Conservation (phyloP, 30 jellyfish, hydroid and myxozoan species). For the Hydra vulgaris region DNA sequence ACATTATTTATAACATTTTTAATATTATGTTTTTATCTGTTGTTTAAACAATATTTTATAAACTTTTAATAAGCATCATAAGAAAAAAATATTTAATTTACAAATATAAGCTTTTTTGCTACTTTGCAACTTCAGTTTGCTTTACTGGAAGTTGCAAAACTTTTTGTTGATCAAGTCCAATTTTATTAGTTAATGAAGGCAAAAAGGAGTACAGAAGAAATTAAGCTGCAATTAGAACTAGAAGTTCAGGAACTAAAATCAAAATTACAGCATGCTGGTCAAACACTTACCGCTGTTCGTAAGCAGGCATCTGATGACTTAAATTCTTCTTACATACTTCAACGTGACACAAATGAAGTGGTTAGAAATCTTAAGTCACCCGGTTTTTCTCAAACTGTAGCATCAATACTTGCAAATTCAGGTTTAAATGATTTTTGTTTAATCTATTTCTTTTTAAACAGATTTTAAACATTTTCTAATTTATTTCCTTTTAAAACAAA, state of each 20-base stretch:
- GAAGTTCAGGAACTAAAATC: constrained; percentile 55
- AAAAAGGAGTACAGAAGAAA: constrained; percentile 33
- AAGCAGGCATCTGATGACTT: constrained; percentile 29
- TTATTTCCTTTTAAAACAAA: too few relatives aligned
- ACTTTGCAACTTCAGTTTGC: too few relatives aligned
- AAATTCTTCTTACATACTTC: background rate
- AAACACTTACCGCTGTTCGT: constrained; percentile 44
- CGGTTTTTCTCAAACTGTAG: constrained; percentile 18
- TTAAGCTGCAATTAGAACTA: constrained; percentile 14
- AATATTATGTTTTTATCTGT: too few relatives aligned
- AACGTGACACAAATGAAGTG: background rate
- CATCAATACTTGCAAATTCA: constrained; percentile 15
- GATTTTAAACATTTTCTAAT: too few relatives aligned
- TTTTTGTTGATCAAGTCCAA: too few relatives aligned
- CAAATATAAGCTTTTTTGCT: too few relatives aligned
- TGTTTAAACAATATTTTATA: too few relatives aligned
- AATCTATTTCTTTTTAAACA: too few relatives aligned
- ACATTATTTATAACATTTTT: too few relatives aligned
- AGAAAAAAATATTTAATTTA: too few relatives aligned
- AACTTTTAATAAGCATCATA: too few relatives aligned
- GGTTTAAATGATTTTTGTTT: constrained; percentile 6
- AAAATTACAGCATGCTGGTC: constrained; percentile 70
- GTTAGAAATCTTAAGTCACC: constrained; percentile 4
- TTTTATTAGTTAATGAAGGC: constrained; percentile 34
- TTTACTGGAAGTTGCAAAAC: too few relatives aligned